Conservation (phyloP, 2,888 invertebrate genomes). For the Bombylius discolor region DNA sequence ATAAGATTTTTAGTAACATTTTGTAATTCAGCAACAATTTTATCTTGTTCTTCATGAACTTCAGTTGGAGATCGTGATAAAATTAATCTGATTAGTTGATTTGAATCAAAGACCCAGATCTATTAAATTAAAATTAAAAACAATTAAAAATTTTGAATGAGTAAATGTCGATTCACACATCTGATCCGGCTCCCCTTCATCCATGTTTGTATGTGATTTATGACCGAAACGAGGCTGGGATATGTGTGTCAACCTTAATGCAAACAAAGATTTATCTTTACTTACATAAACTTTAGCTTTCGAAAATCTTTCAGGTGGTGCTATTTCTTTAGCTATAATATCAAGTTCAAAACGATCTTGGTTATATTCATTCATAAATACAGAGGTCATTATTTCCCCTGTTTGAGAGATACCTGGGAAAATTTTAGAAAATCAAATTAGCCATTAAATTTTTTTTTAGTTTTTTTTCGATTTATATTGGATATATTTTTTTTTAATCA, state of each 20-base stretch:
- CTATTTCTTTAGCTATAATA: constrained; percentile 68
- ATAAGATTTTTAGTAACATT: constrained; percentile 65
- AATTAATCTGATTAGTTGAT: constrained; percentile 71
- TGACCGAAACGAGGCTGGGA: background rate
- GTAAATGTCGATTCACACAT: too few relatives aligned
- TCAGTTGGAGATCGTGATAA: constrained; percentile 68
- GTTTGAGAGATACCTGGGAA: constrained; percentile 29
- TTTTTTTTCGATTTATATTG: too few relatives aligned
- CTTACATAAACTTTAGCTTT: constrained; percentile 66
- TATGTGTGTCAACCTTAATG: background rate
- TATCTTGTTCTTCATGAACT: constrained; percentile 55
- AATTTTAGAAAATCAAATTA: too few relatives aligned
- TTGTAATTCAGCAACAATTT: constrained; percentile 57
- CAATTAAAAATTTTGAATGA: background rate
- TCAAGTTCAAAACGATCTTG: constrained; percentile 77
- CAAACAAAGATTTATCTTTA: too few relatives aligned
- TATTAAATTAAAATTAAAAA: constrained; percentile 27
- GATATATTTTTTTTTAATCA: too few relatives aligned
- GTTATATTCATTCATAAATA: constrained; percentile 77
- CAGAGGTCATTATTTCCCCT: constrained; percentile 46
- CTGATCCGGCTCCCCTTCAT: too few relatives aligned
- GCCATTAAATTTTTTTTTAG: too few relatives aligned
- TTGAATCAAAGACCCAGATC: constrained; percentile 84
- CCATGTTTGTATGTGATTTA: too few relatives aligned
- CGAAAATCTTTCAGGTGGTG: constrained; percentile 64